Percentiles rank a stretch among this genome's conserved stretches.
These are phyloP conservation scores for Bungarus multicinctus DNA, from an alignment of 2,113 vertebrate genomes.

Conservation along the genomic window DNA sequence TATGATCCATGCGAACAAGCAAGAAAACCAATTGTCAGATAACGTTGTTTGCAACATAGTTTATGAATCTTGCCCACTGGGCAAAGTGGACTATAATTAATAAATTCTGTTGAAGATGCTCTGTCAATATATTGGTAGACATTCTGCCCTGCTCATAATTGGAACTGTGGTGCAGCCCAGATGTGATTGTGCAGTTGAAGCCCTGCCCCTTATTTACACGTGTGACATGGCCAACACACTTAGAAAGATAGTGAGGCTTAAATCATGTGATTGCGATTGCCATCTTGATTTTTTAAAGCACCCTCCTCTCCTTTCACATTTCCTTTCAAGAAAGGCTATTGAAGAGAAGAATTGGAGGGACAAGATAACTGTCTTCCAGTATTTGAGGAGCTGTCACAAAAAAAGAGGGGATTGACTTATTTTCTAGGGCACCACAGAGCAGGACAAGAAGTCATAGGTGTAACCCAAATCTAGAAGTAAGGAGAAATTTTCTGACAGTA, in stretches of 20 bases:
- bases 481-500: background rate
- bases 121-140: background rate
- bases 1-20: background rate
- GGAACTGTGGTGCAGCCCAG: background rate
- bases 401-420: background rate
- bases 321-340: background rate
- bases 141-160: background rate
- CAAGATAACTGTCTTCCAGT: background rate
- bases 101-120: background rate
- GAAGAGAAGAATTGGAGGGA: background rate
- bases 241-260: background rate
- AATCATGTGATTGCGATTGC: background rate
- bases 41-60: background rate
- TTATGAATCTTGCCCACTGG: background rate
- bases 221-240: background rate
- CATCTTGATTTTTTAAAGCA: background rate
- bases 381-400: background rate
- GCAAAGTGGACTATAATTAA: background rate
- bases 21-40: background rate
- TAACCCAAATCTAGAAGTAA: background rate
- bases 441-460: background rate
- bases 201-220: background rate
- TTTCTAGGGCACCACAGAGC: background rate
- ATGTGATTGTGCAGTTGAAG: background rate
- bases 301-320: background rate